Base-by-base conservation (phyloP, 1,140 invertebrate species). In the Hyles euphorbiae region DNA sequence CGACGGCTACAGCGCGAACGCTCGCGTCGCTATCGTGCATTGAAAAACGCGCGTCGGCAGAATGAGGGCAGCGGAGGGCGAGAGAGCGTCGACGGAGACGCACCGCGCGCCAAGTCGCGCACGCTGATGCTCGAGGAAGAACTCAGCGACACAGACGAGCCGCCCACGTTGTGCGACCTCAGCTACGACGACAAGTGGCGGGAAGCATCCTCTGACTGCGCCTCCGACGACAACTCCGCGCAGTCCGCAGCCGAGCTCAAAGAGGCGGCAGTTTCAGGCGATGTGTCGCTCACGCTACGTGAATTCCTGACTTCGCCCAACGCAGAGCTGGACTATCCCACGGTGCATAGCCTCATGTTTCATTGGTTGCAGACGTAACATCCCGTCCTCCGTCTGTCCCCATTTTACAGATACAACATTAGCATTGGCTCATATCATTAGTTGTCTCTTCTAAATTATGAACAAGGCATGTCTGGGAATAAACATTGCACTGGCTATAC, bases 321-420 rank as follows among this genome's bases (percentile, higher is more conserved):
- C 47, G 74, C 80, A 11, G 86, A 88, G 65, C 69, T 88, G 5
- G 86, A 88, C 68, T 88, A 87, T 56, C 80, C 77, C 6, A 88
- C 86, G 0, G 81, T 88, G 54, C 86, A 88, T 72, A 88, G 86
- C 62, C 83, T 88, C 58, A 88, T 88, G 86, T 84, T 88, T 57
- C 86, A 88, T 67, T 88, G 86, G 86, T 66, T 88, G 68, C 86
- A 88, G 63, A 87, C 86, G 76, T 88, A 88, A 82, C 82, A 73
- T 34, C 46, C 7, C n/a, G 45, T 67, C 48, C 58, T 22, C 53
- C 58, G 46, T 40, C 5, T 53, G n/a, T 43, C 58, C 56, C 53
- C 55, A 49, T 34, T 52, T 34, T 55, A 68, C 58, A 65, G 47
- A 34, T 56, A 43, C 54, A 34, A 53, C n/a, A 47, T 60, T 43